Evolutionary conservation across 92 coral and sea anemone genomes (phyloP).

Genomic region (Palythoa grandis): DNA sequence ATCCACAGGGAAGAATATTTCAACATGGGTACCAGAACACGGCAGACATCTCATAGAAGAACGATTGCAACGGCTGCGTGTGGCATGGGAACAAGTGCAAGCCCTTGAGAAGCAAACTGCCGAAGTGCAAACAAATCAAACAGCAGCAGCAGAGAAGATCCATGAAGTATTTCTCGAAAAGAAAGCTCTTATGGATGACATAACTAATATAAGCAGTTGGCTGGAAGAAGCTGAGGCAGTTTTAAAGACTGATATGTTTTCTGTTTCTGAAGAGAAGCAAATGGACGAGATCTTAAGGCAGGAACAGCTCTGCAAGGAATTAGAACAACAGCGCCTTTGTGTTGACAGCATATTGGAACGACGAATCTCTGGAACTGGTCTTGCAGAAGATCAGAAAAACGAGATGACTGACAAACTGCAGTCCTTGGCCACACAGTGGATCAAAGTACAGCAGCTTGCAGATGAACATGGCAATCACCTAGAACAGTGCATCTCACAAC

Average conservation of each 20-base stretch:
- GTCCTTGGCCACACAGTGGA: slow-evolving; percentile 76
- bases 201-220: slow-evolving; percentile 74
- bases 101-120: slow-evolving; percentile 70
- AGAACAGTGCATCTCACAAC: slow-evolving; percentile 91
- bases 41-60: slow-evolving; percentile 67
- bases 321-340: slow-evolving; percentile 71
- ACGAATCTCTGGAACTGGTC: slow-evolving; percentile 38
- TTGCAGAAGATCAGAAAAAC: slow-evolving; percentile 60
- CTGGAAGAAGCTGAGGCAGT: slow-evolving; percentile 74
- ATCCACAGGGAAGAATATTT: slow-evolving; percentile 65
- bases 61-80: slow-evolving; percentile 67
- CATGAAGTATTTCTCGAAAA: slow-evolving; percentile 41
- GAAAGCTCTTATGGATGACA: slow-evolving; percentile 58
- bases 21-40: slow-evolving; percentile 60
- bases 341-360: slow-evolving; percentile 67
- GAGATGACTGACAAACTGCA: slow-evolving; percentile 60
- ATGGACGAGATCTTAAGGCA: slow-evolving; percentile 83
- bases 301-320: slow-evolving; percentile 73
- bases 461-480: slow-evolving; percentile 73
- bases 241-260: slow-evolving; percentile 79
- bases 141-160: slow-evolving; percentile 50
- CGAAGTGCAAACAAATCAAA: slow-evolving; percentile 57
- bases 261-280: slow-evolving; percentile 90
- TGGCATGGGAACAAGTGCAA: slow-evolving; percentile 73
- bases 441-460: slow-evolving; percentile 68